Evolutionary conservation across 2,113 vertebrate species (phyloP), one percentile per base, ranked within the genome.

Genomic region (Stercorarius parasiticus): DNA sequence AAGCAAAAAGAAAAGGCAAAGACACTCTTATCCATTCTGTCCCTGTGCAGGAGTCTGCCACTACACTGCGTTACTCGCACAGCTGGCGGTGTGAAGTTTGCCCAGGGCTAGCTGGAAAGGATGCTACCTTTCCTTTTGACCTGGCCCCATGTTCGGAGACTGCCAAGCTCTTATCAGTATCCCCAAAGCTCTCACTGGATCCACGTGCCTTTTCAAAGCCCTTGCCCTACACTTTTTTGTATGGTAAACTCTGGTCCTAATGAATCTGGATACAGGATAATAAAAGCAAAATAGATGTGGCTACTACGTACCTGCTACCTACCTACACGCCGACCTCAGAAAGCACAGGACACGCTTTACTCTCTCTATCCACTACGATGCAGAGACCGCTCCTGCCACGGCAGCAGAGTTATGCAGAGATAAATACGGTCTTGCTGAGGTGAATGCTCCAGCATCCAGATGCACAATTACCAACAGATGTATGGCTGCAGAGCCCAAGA

Each of bases 291-390:
- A 43, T 1, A 21, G 8, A 3, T 0, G 23, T 8, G 52, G 61
- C 50, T 49, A 16, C 53, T 29, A 7, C 20, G 7, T 21, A 18
- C 14, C 70, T 53, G 55, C 66, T 58, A 21, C 6, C 5, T 7
- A 1, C 25, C 47, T 2, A 18, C 59, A 18, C 0, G 0, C 50
- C 20, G 56, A 66, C n/a, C 69, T 43, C 19, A 40, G 16, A 23
- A 6, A 62, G 55, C 42, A 14, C 16, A 7, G 47, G 56, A 27
- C 77, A 49, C 5, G 0, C 30, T 30, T 34, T 5, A 15, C 22
- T 42, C 45, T 19, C 29, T 40, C 36, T 14, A 18, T 26, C 6
- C 38, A 15, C 7, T 3, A 11, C 0, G 12, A 13, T 8, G 38
- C 42, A 72, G 62, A 72, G 58, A 70, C 53, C 26, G 40, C 27